Evolutionary conservation across 2,797 vertebrate species (phyloP).

Genomic region (Ptychadena robeensis): DNA sequence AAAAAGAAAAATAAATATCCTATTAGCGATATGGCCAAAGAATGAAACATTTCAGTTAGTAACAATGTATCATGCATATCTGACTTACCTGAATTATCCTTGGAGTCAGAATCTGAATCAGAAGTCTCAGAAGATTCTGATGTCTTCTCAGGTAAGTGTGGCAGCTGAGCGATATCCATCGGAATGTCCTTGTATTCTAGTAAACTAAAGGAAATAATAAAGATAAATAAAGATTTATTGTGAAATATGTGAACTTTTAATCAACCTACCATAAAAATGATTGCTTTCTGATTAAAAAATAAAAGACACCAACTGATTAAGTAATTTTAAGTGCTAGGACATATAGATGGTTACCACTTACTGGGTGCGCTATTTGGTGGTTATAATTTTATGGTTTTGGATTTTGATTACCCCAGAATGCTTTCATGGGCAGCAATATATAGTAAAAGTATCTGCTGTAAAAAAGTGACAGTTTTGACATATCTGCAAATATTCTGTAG

Average conservation of each 20-base stretch:
- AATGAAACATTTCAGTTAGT: neutral
- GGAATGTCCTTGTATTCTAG: constrained; percentile 95
- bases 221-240: constrained; percentile 20
- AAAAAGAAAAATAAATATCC: too few relatives aligned
- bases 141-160: constrained; percentile 93
- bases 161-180: constrained; percentile 95
- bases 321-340: too few relatives aligned
- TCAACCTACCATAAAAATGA: too few relatives aligned
- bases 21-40: neutral
- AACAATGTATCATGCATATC: neutral
- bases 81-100: constrained; percentile 94
- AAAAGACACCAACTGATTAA: neutral
- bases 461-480: too few relatives aligned
- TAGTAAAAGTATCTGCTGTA: too few relatives aligned
- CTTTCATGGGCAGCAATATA: neutral
- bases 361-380: too few relatives aligned
- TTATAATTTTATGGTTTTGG: neutral
- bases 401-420: neutral
- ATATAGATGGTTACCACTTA: too few relatives aligned
- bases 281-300: neutral
- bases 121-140: constrained; percentile 95
- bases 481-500: too few relatives aligned
- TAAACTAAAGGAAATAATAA: constrained; percentile 74
- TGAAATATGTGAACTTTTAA: too few relatives aligned
- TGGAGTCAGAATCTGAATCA: constrained; percentile 96